Evolutionary conservation across 2,888 invertebrate species (phyloP).

Genomic region (Nasonovia ribisnigri): DNA sequence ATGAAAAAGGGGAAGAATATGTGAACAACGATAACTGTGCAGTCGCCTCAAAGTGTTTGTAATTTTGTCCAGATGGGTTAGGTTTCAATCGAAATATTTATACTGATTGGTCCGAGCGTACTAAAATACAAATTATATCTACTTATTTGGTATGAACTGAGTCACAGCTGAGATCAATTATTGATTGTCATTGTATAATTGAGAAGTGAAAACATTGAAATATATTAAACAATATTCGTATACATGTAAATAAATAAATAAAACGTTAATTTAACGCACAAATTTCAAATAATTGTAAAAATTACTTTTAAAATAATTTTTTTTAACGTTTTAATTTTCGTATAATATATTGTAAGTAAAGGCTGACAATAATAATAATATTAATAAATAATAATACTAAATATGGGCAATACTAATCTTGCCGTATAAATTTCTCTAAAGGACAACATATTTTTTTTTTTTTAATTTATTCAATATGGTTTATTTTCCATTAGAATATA

Average conservation of each 20-base stretch:
- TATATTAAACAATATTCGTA: not conserved
- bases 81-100: not conserved
- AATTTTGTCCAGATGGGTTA: not conserved
- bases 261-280: not conserved
- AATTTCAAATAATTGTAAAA: not conserved
- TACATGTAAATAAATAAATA: not conserved
- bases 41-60: not conserved
- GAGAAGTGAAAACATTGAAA: not conserved
- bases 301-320: not conserved
- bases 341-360: not conserved
- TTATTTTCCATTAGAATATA: slow-evolving; percentile 16
- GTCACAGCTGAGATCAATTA: not conserved
- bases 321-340: not conserved
- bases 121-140: not conserved
- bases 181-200: not conserved
- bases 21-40: not conserved
- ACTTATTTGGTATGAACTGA: not conserved
- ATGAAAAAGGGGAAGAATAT: not conserved
- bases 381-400: not conserved
- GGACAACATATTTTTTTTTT: not conserved
- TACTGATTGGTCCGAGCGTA: not conserved
- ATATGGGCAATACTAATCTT: not conserved
- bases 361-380: not conserved
- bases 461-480: not conserved
- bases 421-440: not conserved